Base-by-base conservation (phyloP, 2,113 vertebrate species). In the Steatornis caripensis region DNA sequence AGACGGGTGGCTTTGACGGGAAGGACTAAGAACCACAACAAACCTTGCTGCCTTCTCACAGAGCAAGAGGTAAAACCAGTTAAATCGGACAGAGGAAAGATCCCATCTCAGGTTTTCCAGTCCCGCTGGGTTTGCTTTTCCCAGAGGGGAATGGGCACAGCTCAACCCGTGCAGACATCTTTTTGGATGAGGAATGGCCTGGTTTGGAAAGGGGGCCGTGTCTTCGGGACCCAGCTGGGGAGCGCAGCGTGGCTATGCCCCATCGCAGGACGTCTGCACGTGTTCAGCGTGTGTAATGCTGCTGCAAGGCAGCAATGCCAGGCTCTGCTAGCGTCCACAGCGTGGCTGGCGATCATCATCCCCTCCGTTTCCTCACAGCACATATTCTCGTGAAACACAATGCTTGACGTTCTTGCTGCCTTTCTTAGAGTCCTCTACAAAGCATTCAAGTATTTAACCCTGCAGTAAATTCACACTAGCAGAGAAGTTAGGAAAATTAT, bases 251-350 rank as follows among this genome's bases (percentile, higher is more conserved):
- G 75, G 27, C 37, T 15, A 2, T 70, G 80, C 15, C 69, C 53
- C 15, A 0, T 6, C 5, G 41, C 87, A 83, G 79, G 66, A 23
- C 3, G 53, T 53, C 75, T 53, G 57, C 3, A 2, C 1, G n/a
- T 1, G 4, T 75, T 57, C 15, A 9, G 64, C 36, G 14, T 3
- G 11, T 0, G 1, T 39, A 23, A 3, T 0, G 2, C 2, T n/a
- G 41, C 75, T 68, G 16, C 19, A 7, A 7, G 46, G 6, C 23
- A 45, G 87, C 65, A 30, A 39, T 11, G 75, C 68, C 69, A 29
- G 89, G 39, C 65, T 71, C n/a, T 69, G 41, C 74, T 29, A 2
- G 20, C 29, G 55, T 2, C 76, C 51, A 0, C 0, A 2, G 37
- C 1, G 3, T 0, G 17, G 60, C 81, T 51, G 74, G 57, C 36